Evolutionary conservation across 2,888 invertebrate species (phyloP), one percentile per base, ranked within the genome.

Genomic region (Drosophila diplacantha): DNA sequence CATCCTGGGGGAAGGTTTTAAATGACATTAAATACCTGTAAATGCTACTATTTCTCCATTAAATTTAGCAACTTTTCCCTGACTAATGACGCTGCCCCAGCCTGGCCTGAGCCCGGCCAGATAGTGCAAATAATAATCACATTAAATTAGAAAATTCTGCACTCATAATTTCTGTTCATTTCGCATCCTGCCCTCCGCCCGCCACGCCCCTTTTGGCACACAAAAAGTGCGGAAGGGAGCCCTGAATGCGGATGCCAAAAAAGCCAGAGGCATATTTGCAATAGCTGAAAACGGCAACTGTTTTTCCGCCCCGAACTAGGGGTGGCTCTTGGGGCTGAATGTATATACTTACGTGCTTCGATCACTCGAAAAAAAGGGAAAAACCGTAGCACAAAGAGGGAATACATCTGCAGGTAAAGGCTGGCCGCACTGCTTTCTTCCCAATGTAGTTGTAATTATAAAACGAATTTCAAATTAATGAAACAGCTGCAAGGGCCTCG

Each of bases 131-230:
- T 50, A 58, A 69, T 55, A 55, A 54, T 39, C 69, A 62, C 39
- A 50, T 68, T 62, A 69, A 68, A 68, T 66, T 69, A 47, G 46
- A 62, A 61, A 62, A 51, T 55, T 39, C 63, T 44, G 69, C 69
- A 49, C 35, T 69, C 67, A 58, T 66, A 67, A 66, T 67, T 67
- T 57, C 35, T 67, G 47, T 24, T 61, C 61, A 61, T 59, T 59
- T 52, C 32, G 51, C 49, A 60, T 61, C 50, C 62, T 60, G 61
- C 29, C 34, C n/a, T 29, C 31, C 24, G 62, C 54, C 39, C 22
- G 52, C 63, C 44, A 52, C 51, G 52, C 61, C 51, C 20, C 51
- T 37, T 59, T 60, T 65, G 64, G 64, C 64, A 44, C 60, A 35
- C 22, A 51, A 50, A 49, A n/a, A n/a, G 26, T 20, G 38, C 43